Base-by-base conservation (phyloP, 2,113 vertebrate species). In the Dissostichus mawsoni region DNA sequence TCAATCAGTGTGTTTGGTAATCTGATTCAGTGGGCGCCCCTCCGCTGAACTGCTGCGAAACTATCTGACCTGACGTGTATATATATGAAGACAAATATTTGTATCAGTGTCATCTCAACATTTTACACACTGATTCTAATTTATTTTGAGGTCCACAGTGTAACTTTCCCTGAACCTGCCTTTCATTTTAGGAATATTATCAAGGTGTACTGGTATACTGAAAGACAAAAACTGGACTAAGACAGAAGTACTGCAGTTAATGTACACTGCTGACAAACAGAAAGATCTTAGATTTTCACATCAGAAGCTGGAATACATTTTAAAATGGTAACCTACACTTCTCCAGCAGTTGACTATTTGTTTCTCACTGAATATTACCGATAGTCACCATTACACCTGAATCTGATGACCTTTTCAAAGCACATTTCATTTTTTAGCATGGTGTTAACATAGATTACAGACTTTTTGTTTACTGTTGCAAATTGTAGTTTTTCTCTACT, bases 1-100 rank as follows among this genome's bases (percentile, higher is more conserved):
- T 81, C 89, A 85, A 92, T 90, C 89, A 87, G 88, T 76, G 23
- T 84, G 88, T 90, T 91, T 90, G 85, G 82, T 94, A 93, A 93
- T 92, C 73, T 72, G 91, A 93, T 92, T 93, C 79, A 53, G 67
- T 63, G 83, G 44, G 69, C 83, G 87, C 78, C 89, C 90, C 69
- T 76, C 66, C 44, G 69, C 86, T 92, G 90, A 93, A 92, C 89
- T 74, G 78, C 56, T 80, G 70, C 45, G 45, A 61, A 25, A 56
- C 36, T 4, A 47, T 81, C 77, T 70, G 78, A 86, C 70, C 73
- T 81, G 59, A 68, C 20, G 16, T 52, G 23, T 71, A 1, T 70
- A 14, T 20, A 29, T 23, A 59, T 59, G 5, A 58, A 18, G 33
- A 9, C 33, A 17, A 41, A 63, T 61, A 61, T 61, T 61, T 61